Percentiles rank a stretch among this genome's conserved stretches.
Conservation (phyloP, 2,888 invertebrate genomes). For the Bugula neritina region DNA sequence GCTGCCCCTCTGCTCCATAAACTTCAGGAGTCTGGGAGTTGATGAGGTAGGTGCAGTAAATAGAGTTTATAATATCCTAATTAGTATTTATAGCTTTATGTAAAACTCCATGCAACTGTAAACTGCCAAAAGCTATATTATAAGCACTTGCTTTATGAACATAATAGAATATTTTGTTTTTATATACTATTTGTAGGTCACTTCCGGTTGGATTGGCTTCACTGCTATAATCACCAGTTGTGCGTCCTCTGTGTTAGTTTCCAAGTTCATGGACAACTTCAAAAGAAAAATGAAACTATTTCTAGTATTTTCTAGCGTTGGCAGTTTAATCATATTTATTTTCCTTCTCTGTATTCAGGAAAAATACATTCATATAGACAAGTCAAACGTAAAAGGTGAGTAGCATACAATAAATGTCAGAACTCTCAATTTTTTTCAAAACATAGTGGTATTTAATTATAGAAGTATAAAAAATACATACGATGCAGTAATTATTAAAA, state of each 20-base stretch:
- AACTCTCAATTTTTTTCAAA: no score
- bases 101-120: no score
- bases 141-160: no score
- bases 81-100: not conserved
- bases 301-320: conserved; percentile 31
- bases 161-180: no score
- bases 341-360: not conserved
- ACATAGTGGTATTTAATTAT: no score
- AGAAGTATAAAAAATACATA: no score
- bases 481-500: no score
- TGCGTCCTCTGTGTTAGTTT: conserved; percentile 36
- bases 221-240: conserved; percentile 36
- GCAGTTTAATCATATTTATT: not conserved
- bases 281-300: conserved; percentile 39
- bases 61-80: not conserved
- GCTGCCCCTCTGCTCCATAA: conserved; percentile 42
- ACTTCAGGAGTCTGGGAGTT: conserved; percentile 38
- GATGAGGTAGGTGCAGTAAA: not conserved
- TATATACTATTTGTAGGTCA: conserved; percentile 34
- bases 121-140: no score
- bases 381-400: not conserved
- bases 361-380: not conserved
- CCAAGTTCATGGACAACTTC: conserved; percentile 38
- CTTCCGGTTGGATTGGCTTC: conserved; percentile 44
- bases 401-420: not conserved